Conservation (phyloP, 2,113 vertebrate genomes). For the Cichladusa arquata region DNA sequence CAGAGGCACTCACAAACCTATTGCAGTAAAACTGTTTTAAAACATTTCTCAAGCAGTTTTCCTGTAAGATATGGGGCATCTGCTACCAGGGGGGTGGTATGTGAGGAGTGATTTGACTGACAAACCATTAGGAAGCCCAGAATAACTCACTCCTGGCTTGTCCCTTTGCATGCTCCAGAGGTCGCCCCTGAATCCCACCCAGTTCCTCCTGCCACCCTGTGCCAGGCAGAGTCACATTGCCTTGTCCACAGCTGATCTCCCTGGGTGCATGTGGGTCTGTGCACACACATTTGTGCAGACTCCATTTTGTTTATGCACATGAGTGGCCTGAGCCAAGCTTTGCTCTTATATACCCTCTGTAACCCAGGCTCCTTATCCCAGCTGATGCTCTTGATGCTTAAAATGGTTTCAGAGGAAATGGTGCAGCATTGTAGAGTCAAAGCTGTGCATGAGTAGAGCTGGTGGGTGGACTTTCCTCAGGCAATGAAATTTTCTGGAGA, state of each 20-base stretch:
- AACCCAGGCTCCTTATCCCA: background rate
- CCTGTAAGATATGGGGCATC: background rate
- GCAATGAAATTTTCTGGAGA: background rate
- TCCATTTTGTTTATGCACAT: background rate
- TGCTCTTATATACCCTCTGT: background rate
- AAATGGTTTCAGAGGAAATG: background rate
- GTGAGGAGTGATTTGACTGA: background rate
- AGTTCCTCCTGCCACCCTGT: background rate
- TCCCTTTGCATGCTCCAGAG: background rate
- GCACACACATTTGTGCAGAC: background rate
- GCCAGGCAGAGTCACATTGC: background rate
- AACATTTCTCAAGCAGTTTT: background rate
- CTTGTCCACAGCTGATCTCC: background rate
- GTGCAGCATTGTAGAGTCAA: background rate
- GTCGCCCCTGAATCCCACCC: background rate
- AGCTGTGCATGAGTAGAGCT: background rate
- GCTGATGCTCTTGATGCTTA: background rate
- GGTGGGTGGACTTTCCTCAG: background rate
- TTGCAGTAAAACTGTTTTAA: background rate
- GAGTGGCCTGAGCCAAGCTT: background rate
- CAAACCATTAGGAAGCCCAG: background rate
- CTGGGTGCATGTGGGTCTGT: background rate
- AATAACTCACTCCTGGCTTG: background rate
- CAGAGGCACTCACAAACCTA: background rate
- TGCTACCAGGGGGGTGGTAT: background rate